Evolutionary conservation across 2,113 vertebrate genomes (phyloP).

Genomic region (Macquaria australasica): DNA sequence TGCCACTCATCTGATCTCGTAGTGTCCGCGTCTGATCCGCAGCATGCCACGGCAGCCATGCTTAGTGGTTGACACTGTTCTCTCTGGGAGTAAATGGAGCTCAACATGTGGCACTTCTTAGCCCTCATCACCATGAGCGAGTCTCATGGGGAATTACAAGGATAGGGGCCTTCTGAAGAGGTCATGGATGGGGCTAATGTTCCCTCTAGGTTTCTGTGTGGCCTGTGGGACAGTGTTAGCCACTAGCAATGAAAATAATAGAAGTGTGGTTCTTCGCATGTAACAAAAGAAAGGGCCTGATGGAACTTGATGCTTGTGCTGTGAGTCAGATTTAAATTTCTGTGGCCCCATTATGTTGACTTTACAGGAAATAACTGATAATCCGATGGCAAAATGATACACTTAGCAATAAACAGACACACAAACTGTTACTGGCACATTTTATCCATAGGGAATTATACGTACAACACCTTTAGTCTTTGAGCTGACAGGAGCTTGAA

Average conservation of each 20-base stretch:
- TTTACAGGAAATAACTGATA: slow-evolving; percentile 9
- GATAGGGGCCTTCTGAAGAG: slow-evolving; percentile 1
- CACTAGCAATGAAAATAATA: neutral
- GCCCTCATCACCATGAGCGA: neutral
- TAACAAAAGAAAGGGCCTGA: neutral
- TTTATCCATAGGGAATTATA: neutral
- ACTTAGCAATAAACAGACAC: neutral
- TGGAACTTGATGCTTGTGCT: neutral
- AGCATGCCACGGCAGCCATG: neutral
- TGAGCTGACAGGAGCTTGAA: neutral
- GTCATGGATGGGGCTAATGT: slow-evolving; percentile 5
- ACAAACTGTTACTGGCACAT: neutral
- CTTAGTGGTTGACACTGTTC: slow-evolving; percentile 33
- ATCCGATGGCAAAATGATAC: neutral
- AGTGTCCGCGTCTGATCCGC: slow-evolving; percentile 30
- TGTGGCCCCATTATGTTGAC: neutral
- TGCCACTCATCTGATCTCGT: slow-evolving; percentile 50
- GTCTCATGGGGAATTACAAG: slow-evolving; percentile 9
- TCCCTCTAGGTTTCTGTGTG: slow-evolving; percentile 7
- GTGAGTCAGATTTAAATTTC: neutral
- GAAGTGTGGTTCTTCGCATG: neutral
- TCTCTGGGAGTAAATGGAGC: neutral
- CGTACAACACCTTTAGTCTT: neutral
- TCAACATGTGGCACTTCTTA: slow-evolving; percentile 28
- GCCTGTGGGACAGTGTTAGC: neutral